Evolutionary conservation across 2,797 vertebrate genomes (phyloP).

Genomic region (Astyanax mexicanus): DNA sequence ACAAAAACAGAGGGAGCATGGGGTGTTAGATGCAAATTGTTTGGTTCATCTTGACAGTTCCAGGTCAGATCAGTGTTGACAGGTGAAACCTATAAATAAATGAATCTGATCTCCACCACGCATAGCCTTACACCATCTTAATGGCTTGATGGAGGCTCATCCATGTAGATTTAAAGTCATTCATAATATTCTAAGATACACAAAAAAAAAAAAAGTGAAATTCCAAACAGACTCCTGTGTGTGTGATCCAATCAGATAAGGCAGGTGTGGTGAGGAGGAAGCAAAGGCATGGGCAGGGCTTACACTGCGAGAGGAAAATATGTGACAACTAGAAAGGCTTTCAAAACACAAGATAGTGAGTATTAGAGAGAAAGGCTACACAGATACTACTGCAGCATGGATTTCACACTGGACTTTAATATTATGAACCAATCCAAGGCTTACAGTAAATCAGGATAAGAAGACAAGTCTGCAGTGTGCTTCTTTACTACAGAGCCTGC

Average conservation of each 20-base stretch:
- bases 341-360: neutral
- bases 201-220: neutral
- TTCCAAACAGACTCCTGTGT: neutral
- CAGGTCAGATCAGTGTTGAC: conserved; percentile 4
- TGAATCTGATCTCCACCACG: neutral
- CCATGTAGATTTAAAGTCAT: neutral
- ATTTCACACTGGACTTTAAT: neutral
- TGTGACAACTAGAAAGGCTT: neutral
- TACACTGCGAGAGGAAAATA: neutral
- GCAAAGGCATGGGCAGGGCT: conserved; percentile 8
- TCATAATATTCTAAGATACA: neutral
- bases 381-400: neutral
- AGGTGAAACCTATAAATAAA: conserved; percentile 15
- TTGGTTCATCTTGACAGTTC: neutral
- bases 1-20: neutral
- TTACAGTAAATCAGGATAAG: neutral
- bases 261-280: conserved; percentile 5
- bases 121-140: conserved; percentile 2
- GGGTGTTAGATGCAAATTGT: too few relatives aligned
- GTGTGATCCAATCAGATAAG: neutral
- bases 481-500: conserved; percentile 5
- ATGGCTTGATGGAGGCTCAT: neutral
- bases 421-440: neutral
- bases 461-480: neutral
- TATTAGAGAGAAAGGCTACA: neutral